Evolutionary conservation across 2,797 vertebrate genomes (phyloP).

Genomic region (Sebastes diploproa): DNA sequence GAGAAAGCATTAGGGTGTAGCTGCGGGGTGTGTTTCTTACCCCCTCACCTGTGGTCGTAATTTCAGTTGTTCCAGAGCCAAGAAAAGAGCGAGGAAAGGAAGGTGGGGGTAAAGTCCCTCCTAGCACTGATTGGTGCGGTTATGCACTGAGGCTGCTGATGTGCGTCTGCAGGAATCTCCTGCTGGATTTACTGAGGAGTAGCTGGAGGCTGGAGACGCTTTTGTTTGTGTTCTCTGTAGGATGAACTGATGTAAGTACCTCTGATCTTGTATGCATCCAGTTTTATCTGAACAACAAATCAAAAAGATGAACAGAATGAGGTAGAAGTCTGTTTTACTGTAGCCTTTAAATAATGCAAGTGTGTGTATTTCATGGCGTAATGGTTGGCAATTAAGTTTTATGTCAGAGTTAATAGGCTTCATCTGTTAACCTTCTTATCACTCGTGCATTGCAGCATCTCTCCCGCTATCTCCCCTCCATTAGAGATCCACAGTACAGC

Average conservation of each 20-base stretch:
- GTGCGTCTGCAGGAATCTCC: conserved; percentile 70
- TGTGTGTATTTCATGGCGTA: conserved; percentile 1
- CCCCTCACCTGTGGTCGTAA: conserved; percentile 69
- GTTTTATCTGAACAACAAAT: conserved; percentile 10
- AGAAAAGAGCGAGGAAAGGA: conserved; percentile 28
- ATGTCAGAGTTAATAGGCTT: conserved; percentile 24
- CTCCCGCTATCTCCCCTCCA: background rate
- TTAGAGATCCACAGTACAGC: conserved; percentile 51
- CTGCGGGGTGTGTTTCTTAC: conserved; percentile 45
- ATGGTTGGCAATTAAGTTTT: conserved; percentile 34
- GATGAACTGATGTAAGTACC: conserved; percentile 76
- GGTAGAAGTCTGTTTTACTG: background rate
- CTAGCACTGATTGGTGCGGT: conserved; percentile 55
- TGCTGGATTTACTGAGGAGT: conserved; percentile 63
- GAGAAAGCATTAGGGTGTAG: conserved; percentile 36
- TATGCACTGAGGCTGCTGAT: conserved; percentile 56
- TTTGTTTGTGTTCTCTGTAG: conserved; percentile 57
- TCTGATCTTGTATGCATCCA: conserved; percentile 22
- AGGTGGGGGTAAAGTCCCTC: conserved; percentile 41
- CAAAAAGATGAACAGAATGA: background rate
- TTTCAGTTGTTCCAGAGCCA: conserved; percentile 45
- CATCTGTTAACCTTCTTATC: conserved; percentile 46
- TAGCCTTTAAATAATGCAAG: conserved; percentile 12
- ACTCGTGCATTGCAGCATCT: conserved; percentile 27
- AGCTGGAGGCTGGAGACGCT: conserved; percentile 43